These are phyloP conservation scores for Gasterosteus nipponicus DNA, from an alignment of 2,113 vertebrate genomes.

Conservation along the genomic window DNA sequence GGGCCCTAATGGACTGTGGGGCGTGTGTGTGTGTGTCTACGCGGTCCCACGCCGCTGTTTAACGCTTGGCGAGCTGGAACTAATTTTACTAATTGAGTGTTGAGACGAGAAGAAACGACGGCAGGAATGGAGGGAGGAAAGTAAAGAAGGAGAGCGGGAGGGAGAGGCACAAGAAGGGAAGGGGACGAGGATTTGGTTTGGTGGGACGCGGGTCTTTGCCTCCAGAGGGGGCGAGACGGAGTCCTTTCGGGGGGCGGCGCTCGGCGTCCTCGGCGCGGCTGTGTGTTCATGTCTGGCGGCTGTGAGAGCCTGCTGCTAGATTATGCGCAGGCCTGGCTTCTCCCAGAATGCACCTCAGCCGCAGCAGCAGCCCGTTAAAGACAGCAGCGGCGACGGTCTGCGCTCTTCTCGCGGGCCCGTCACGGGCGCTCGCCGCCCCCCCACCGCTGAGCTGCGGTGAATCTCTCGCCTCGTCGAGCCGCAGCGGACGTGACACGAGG, in stretches of 20 bases:
- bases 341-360: conserved; percentile 67
- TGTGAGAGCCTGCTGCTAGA: conserved; percentile 65
- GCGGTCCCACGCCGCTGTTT: conserved; percentile 80
- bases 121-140: conserved; percentile 40
- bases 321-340: conserved; percentile 66
- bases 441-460: too few species aligned
- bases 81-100: conserved; percentile 87
- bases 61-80: conserved; percentile 83
- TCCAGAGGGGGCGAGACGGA: conserved; percentile 6
- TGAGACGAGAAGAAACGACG: conserved; percentile 68
- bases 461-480: too few species aligned
- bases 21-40: conserved; percentile 81
- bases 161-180: conserved; percentile 33
- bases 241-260: conserved; percentile 32
- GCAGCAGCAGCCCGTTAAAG: conserved; percentile 33
- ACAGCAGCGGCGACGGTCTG: not conserved
- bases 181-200: conserved; percentile 9
- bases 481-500: too few species aligned
- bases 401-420: too few species aligned
- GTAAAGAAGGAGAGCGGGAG: conserved; percentile 22
- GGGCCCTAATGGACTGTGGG: conserved; percentile 79
- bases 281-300: conserved; percentile 45
- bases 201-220: conserved; percentile 14
- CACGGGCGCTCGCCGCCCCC: too few species aligned
- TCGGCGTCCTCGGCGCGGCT: conserved; percentile 46